A percentile compares a stretch with the other conserved stretches of the same genome.
phyloP scores from a whole-genome alignment of 2,797 vertebrate species.

The Enteromius viviparus region DNA sequence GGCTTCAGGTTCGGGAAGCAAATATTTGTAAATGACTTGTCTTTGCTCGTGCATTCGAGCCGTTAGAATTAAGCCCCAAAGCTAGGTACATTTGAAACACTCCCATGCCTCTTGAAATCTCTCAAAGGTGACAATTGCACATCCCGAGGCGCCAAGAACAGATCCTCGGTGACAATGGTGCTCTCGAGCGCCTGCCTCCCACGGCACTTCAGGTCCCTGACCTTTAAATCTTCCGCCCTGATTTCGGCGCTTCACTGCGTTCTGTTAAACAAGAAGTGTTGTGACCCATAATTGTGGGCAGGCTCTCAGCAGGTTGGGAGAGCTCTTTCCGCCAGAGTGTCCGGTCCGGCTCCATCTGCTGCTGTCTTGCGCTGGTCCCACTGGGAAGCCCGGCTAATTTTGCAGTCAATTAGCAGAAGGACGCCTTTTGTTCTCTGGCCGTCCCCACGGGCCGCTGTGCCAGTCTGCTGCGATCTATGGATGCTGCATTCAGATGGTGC shows the following conservation, averaged over 20 bases:
- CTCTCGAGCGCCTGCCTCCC: neutral
- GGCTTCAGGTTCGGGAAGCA: neutral
- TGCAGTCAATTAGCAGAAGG: conserved; percentile 99
- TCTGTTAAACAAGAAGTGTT: conserved; percentile 90
- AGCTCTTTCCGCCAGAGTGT: conserved; percentile 82
- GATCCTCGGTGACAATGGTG: conserved; percentile 2
- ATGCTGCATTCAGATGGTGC: conserved; percentile 77
- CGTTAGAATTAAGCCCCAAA: neutral
- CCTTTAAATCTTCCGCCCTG: conserved; percentile 71
- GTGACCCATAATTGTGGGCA: conserved; percentile 90
- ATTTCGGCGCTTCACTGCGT: conserved; percentile 77
- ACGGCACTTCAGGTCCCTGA: conserved; percentile 66
- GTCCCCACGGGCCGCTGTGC: conserved; percentile 86
- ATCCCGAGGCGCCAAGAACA: neutral
- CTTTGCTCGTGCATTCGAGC: conserved; percentile 1
- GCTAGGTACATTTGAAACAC: neutral
- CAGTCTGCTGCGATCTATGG: conserved; percentile 71
- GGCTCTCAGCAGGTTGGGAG: conserved; percentile 87
- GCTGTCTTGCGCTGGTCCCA: conserved; percentile 85
- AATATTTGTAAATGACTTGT: conserved; percentile 38
- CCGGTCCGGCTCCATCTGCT: conserved; percentile 93
- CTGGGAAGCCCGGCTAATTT: conserved; percentile 91
- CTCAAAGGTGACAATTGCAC: conserved; percentile 20
- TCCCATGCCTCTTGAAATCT: conserved; percentile 1
- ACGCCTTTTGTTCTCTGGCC: conserved; percentile 91